Conservation (phyloP, 2,797 vertebrate genomes). For the Microhierax caerulescens region DNA sequence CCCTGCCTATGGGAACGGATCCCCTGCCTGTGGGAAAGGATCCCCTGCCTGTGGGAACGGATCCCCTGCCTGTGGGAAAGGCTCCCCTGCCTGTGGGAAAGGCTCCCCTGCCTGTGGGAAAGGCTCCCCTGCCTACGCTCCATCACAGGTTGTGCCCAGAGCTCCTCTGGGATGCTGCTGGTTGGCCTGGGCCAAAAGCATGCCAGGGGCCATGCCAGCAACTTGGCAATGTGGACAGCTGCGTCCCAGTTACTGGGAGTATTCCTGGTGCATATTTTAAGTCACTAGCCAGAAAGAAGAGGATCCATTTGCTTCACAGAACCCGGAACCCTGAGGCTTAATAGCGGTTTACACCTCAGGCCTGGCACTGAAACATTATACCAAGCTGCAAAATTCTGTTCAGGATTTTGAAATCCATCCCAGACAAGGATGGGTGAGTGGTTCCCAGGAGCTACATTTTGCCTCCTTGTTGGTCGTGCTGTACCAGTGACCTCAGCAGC, state of each 20-base stretch:
- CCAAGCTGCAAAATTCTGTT: neutral
- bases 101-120: neutral
- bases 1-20: no score
- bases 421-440: neutral
- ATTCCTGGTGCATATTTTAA: neutral
- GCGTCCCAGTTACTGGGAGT: neutral
- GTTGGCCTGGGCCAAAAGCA: neutral
- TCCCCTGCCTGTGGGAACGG: no score
- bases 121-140: neutral
- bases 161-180: neutral
- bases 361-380: neutral
- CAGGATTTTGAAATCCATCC: neutral
- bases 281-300: neutral
- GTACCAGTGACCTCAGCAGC: neutral
- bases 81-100: no score
- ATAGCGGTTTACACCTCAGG: neutral
- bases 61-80: no score
- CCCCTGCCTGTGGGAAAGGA: no score
- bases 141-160: neutral
- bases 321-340: neutral
- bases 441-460: neutral
- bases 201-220: neutral
- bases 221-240: neutral
- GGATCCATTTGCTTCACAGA: neutral
- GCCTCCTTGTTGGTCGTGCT: neutral